Base-by-base conservation (phyloP, 2,888 invertebrate species). In the Trileptium ribeirensis region DNA sequence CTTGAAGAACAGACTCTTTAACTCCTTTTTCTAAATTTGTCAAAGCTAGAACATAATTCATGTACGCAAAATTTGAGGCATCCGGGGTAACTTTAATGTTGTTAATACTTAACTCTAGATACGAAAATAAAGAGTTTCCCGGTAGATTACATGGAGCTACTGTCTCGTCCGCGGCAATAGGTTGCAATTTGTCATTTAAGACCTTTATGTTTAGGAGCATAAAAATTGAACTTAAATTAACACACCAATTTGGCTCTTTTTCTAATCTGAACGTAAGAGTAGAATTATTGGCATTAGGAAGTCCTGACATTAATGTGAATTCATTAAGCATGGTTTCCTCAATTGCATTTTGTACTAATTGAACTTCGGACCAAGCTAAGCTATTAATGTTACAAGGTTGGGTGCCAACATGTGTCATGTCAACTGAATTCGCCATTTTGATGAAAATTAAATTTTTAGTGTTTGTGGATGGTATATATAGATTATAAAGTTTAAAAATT, bases 121-220 rank as follows among this genome's bases (percentile, higher is more conserved):
- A 8, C 8, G 74, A 70, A 70, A 70, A 70, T 70, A 70, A 36
- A 34, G 74, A 70, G n/a, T 70, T 34, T 70, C 74, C 74, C 8
- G n/a, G n/a, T 15, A 70, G 33, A 70, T 70, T 70, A 36, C 74
- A 70, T 8, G 37, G 34, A 70, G 74, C 33, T 15, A 70, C 74
- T 36, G 8, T 70, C 37, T 31, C 74, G 74, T 70, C 74, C 8
- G 8, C 74, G 8, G 74, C 74, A 31, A 70, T 31, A 15, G 33
- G 33, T 8, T 31, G 8, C 19, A 70, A 36, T 34, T 70, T 36
- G 8, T 8, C 8, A 36, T 70, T 31, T 19, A 70, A 36, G n/a
- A 70, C 74, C n/a, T 31, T 31, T n/a, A 31, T n/a, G 31, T 36
- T 31, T 31, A 70, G 8, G 8, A 36, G 19, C 37, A 70, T 31